Evolutionary conservation across 2,797 vertebrate species (phyloP), one percentile per base, ranked within the genome.

Genomic region (Cygnus olor): DNA sequence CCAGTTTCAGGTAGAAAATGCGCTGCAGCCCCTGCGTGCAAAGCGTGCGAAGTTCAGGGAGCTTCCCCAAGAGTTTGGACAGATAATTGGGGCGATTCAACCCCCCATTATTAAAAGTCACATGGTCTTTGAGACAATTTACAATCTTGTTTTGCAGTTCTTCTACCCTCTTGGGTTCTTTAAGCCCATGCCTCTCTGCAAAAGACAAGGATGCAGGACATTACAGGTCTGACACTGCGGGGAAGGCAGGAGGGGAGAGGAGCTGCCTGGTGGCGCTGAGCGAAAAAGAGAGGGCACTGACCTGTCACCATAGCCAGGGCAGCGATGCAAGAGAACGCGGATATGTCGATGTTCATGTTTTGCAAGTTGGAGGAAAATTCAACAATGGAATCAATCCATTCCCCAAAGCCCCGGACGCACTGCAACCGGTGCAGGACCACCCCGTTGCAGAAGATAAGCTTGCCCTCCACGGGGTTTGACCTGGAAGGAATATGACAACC

Each of bases 1-100:
- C 99, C 97, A 99, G 98, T 98, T 99, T 99, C 98, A 99, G 98
- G 98, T 99, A 99, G 98, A 99, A 99, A 98, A 99, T 99, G 97
- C 99, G 99, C 97, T 99, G 99, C 97, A 99, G 98, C 97, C 99
- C 99, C 98, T 99, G 99, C 54, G 99, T 99, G 97, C 99, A 99
- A 94, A 99, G 98, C 65, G 99, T 99, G 98, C 99, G 99, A 58
- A 99, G 99, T 98, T 99, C 99, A 19, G 99, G 99, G 91, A 99
- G 99, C 97, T 99, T 99, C 94, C 99, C 99, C 98, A 99, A 98
- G 96, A 99, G 99, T 99, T 99, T 99, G 97, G 99, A 99, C 98
- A 99, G 98, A 97, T 99, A 99, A 98, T 99, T 99, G 94, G 99
- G 99, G 81, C 99, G 99, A 97, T 99, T 99, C 97, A 99, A 97